phyloP scores from a whole-genome alignment of 2,888 invertebrate species.

The Machimus atricapillus region DNA sequence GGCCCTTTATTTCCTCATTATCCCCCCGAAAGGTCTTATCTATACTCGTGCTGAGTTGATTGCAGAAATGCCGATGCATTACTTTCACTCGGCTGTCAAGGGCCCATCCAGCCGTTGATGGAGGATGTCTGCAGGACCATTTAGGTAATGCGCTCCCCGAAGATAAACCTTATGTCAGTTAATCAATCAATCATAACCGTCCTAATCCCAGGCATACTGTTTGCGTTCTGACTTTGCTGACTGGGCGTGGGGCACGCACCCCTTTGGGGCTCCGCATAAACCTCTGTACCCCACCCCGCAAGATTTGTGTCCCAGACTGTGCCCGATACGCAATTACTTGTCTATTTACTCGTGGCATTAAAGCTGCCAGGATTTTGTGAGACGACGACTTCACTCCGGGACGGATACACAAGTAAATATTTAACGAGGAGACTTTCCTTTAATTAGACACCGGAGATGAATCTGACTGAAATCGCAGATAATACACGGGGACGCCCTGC shows the following conservation, averaged over 20 bases:
- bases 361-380: constrained; percentile 40
- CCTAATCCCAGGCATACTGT: constrained; percentile 28
- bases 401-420: constrained; percentile 46
- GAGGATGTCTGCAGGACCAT: not conserved
- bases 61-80: not conserved
- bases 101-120: not conserved
- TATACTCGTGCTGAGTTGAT: not conserved
- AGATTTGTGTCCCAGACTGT: not conserved
- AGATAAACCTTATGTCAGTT: constrained; percentile 40
- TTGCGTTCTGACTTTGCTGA: constrained; percentile 23
- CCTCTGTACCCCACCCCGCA: not conserved
- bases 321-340: constrained; percentile 32
- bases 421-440: constrained; percentile 44
- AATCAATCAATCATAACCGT: constrained; percentile 40
- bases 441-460: constrained; percentile 46
- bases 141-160: not conserved
- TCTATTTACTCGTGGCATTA: constrained; percentile 44
- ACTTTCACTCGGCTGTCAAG: not conserved
- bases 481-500: not conserved
- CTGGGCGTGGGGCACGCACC: constrained; percentile 25
- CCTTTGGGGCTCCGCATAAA: not conserved
- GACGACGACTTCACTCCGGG: constrained; percentile 41
- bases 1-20: not conserved
- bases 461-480: constrained; percentile 1
- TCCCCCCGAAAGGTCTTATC: not conserved